A percentile compares a stretch with the other conserved stretches of the same genome.
Evolutionary conservation across 1,140 invertebrate genomes (phyloP).

Genomic region (Anagrus nilaparvatae): DNA sequence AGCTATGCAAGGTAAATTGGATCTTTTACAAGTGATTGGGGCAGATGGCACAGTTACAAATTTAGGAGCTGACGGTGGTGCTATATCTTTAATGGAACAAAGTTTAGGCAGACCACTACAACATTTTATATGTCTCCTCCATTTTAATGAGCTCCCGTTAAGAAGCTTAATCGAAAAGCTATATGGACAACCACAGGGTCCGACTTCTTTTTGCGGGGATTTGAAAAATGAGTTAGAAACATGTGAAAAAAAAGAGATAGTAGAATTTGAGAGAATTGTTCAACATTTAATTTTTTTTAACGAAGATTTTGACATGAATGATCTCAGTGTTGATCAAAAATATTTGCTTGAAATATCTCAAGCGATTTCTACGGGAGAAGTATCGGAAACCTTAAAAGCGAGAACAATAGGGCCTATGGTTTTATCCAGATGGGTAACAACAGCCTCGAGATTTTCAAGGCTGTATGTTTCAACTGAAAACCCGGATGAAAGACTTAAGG

Average conservation of each 20-base stretch:
- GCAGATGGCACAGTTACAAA: conserved; percentile 29
- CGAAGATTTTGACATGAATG: conserved; percentile 13
- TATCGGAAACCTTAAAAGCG: conserved; percentile 20
- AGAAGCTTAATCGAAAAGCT: conserved; percentile 24
- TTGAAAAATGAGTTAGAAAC: conserved; percentile 19
- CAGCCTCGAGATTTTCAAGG: conserved; percentile 22
- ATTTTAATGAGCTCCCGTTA: conserved; percentile 25
- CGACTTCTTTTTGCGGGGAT: conserved; percentile 19
- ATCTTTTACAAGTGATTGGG: conserved; percentile 18
- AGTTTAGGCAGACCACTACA: conserved; percentile 16
- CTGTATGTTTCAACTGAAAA: conserved; percentile 22
- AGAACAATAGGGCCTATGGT: conserved; percentile 23
- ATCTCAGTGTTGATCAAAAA: conserved; percentile 24
- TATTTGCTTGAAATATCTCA: conserved; percentile 22
- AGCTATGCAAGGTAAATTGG: neutral
- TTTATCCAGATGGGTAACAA: conserved; percentile 29
- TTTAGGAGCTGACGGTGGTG: conserved; percentile 22
- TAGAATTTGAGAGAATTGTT: conserved; percentile 19
- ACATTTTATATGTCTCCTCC: conserved; percentile 25
- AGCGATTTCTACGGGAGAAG: conserved; percentile 21
- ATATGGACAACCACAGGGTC: conserved; percentile 23
- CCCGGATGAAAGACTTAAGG: conserved; percentile 19
- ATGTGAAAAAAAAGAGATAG: conserved; percentile 19
- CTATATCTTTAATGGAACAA: conserved; percentile 19
- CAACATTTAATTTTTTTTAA: conserved; percentile 11